Evolutionary conservation across 2,888 invertebrate genomes (phyloP).

Genomic region (Cremastinae sp.): DNA sequence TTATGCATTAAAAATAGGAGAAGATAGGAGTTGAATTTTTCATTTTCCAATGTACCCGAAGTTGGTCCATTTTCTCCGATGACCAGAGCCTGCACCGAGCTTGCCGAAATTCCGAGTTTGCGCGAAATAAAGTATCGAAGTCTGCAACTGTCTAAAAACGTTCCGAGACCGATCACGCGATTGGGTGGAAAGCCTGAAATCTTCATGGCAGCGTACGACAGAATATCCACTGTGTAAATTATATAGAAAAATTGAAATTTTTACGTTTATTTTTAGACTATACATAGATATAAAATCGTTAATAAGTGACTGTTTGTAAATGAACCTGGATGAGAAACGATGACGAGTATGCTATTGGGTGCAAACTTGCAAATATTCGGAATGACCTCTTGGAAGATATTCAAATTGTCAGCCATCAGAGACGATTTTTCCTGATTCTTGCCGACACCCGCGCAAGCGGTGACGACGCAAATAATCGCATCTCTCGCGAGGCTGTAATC

Average conservation of each 20-base stretch:
- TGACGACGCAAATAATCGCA: slow-evolving; percentile 83
- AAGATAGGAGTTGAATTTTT: no score
- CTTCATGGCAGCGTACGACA: slow-evolving; percentile 84
- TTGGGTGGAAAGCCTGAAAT: slow-evolving; percentile 82
- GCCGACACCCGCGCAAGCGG: slow-evolving; percentile 81
- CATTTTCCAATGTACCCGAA: slow-evolving; percentile 73
- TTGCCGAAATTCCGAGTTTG: slow-evolving; percentile 81
- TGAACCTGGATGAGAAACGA: slow-evolving; percentile 73
- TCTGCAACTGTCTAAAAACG: slow-evolving; percentile 83
- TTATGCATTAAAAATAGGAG: background rate
- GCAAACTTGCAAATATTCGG: slow-evolving; percentile 83
- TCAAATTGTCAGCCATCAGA: slow-evolving; percentile 83
- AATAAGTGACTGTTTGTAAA: no score
- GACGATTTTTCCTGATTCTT: slow-evolving; percentile 82
- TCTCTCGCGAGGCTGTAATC: slow-evolving; percentile 82
- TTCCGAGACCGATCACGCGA: slow-evolving; percentile 83
- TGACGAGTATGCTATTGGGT: slow-evolving; percentile 82
- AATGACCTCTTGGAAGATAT: slow-evolving; percentile 83
- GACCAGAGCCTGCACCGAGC: slow-evolving; percentile 82
- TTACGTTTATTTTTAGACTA: no score
- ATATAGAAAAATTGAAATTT: background rate
- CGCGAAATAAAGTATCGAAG: slow-evolving; percentile 82
- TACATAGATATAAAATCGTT: no score
- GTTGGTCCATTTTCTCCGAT: slow-evolving; percentile 83
- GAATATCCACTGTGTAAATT: slow-evolving; percentile 81